Conservation (phyloP, 2,888 invertebrate species). For the Torymus auratus region DNA sequence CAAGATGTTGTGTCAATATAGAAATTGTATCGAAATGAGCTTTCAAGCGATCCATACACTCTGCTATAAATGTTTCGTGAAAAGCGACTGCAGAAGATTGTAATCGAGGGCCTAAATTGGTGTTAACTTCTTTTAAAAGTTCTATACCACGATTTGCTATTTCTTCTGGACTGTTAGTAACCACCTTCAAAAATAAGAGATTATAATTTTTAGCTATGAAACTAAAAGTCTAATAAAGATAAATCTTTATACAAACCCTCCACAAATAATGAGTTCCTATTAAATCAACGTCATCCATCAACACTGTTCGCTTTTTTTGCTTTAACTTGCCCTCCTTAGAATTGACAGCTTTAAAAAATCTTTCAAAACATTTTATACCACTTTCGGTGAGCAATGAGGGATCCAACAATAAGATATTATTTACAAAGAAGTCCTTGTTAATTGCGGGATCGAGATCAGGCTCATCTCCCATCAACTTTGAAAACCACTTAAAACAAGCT, state of each 20-base stretch:
- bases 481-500: slow-evolving; percentile 98
- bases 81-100: slow-evolving; percentile 88
- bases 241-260: slow-evolving; percentile 81
- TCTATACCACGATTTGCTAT: slow-evolving; percentile 95
- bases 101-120: slow-evolving; percentile 92
- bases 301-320: slow-evolving; percentile 88
- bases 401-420: slow-evolving; percentile 93
- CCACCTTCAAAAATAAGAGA: slow-evolving; percentile 79
- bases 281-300: slow-evolving; percentile 95
- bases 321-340: slow-evolving; percentile 95
- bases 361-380: slow-evolving; percentile 93
- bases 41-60: slow-evolving; percentile 93
- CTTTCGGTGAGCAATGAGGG: slow-evolving; percentile 94
- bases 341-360: slow-evolving; percentile 96
- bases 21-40: slow-evolving; percentile 91
- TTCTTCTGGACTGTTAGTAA: slow-evolving; percentile 93
- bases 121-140: slow-evolving; percentile 93
- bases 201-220: too few relatives aligned
- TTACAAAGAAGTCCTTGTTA: slow-evolving; percentile 96
- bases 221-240: slow-evolving; percentile 8
- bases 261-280: slow-evolving; percentile 98
- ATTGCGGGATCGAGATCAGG: slow-evolving; percentile 98
- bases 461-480: slow-evolving; percentile 97
- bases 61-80: slow-evolving; percentile 94
- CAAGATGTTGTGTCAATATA: slow-evolving; percentile 78